These are phyloP conservation scores for Toxotes jaculatrix DNA, from an alignment of 2,113 vertebrate genomes.

Conservation along the genomic window DNA sequence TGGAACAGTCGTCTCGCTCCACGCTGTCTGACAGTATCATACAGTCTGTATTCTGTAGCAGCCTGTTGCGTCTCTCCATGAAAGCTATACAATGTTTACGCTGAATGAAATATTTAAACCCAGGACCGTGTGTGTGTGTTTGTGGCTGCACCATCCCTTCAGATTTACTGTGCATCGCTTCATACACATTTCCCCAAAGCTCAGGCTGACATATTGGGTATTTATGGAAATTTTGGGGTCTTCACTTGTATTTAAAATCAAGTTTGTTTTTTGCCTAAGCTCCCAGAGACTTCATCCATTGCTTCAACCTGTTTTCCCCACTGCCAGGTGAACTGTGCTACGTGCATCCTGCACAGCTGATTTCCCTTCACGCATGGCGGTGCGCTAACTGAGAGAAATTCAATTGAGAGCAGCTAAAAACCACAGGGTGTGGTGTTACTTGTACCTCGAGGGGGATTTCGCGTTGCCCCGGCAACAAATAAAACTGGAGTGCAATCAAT, in stretches of 20 bases:
- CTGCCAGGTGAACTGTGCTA: background rate
- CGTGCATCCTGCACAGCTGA: conserved; percentile 6
- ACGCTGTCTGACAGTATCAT: background rate
- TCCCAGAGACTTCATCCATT: background rate
- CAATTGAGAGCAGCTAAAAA: conserved; percentile 14
- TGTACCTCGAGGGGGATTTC: conserved; percentile 1
- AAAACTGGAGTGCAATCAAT: conserved; percentile 33
- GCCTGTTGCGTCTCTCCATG: background rate
- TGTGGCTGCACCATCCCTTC: background rate
- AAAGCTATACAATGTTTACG: background rate
- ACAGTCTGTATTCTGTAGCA: background rate
- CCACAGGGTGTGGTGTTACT: background rate
- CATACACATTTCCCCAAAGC: background rate
- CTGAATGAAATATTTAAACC: background rate
- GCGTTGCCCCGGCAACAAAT: conserved; percentile 28
- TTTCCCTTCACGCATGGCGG: conserved; percentile 4
- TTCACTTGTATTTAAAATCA: background rate
- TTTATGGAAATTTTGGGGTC: background rate
- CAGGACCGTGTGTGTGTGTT: background rate
- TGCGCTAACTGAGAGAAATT: conserved; percentile 11
- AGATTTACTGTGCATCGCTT: background rate
- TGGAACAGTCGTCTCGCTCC: too few species aligned
- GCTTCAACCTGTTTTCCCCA: background rate
- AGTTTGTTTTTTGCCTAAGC: too few species aligned
- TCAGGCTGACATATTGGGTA: background rate